phyloP scores from a whole-genome alignment of 2,888 invertebrate genomes.

The Chalcosyrphus nemorum region DNA sequence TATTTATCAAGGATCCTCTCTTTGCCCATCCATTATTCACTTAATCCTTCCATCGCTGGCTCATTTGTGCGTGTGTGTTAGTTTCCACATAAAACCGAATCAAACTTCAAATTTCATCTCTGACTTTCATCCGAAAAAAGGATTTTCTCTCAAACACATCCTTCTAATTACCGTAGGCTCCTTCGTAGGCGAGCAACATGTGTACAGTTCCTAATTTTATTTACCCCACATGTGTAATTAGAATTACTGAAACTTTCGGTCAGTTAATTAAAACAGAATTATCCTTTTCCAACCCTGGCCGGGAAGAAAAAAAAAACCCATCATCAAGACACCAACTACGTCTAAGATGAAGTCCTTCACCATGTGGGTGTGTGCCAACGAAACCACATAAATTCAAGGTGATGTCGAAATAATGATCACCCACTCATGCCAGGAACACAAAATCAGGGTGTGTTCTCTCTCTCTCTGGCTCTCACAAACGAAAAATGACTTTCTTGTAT shows the following conservation, averaged over 20 bases:
- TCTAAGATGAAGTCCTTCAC: background rate
- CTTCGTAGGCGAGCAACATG: slow-evolving; percentile 28
- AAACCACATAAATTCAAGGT: slow-evolving; percentile 39
- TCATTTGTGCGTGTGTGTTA: background rate
- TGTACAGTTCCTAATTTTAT: slow-evolving; percentile 37
- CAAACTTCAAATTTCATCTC: slow-evolving; percentile 44
- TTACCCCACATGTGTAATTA: slow-evolving; percentile 45
- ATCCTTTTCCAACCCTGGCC: slow-evolving; percentile 43
- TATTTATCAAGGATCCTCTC: background rate
- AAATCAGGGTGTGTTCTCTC: slow-evolving; percentile 2
- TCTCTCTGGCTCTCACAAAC: background rate
- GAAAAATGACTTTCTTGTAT: slow-evolving; percentile 16
- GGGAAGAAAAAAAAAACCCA: slow-evolving; percentile 2
- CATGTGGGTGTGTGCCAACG: background rate
- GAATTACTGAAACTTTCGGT: slow-evolving; percentile 45
- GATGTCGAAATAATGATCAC: slow-evolving; percentile 54
- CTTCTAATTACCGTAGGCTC: slow-evolving; percentile 12
- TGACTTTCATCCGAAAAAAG: background rate
- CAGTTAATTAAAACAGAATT: slow-evolving; percentile 58
- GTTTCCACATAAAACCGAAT: slow-evolving; percentile 2
- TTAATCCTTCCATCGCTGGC: slow-evolving; percentile 10
- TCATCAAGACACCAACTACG: background rate
- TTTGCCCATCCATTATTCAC: slow-evolving; percentile 13
- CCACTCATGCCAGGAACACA: background rate
- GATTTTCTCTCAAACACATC: background rate